Base-by-base conservation (phyloP, 2,888 invertebrate genomes). In the Zaprionus obscuricornis region DNA sequence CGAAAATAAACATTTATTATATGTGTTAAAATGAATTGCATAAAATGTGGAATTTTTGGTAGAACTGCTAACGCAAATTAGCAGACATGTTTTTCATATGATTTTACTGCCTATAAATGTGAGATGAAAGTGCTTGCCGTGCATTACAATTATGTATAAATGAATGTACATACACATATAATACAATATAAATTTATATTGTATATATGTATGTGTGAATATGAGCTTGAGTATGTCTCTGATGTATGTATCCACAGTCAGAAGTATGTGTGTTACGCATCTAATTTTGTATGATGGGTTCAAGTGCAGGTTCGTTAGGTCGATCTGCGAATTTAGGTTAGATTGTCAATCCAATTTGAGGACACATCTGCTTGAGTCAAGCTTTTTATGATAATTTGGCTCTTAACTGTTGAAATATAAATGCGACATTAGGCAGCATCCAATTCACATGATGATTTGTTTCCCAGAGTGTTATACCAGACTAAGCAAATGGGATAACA, bases 61-160 rank as follows among this genome's bases (percentile, higher is more conserved):
- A n/a, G n/a, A n/a, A n/a, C n/a, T 14, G 24, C 29, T 26, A 24
- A 20, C 20, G 10, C 8, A 13, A 37, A 37, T 54, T 14, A 22
- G 40, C 16, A 10, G 16, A 31, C 50, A 2, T 31, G n/a, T 13
- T 31, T 27, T 47, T 14, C 14, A 18, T 36, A 20, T 36, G 45
- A 50, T 66, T 45, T 78, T 60, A 78, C 39, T 39, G 40, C 17
- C 13, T 29, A 65, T 77, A 69, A 77, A 74, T 81, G 66, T 72
- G 69, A 59, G 51, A 69, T 72, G 49, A 64, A 68, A 46, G 60
- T 33, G 26, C 42, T 14, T 43, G 33, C 2, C 22, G 11, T 42
- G 60, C 34, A 36, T 54, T 40, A 45, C 18, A n/a, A n/a, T n/a
- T n/a, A n/a, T n/a, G n/a, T n/a, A n/a, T n/a, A n/a, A n/a, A n/a